Conservation (phyloP, 2,797 vertebrate species). For the Chrosomus eos region DNA sequence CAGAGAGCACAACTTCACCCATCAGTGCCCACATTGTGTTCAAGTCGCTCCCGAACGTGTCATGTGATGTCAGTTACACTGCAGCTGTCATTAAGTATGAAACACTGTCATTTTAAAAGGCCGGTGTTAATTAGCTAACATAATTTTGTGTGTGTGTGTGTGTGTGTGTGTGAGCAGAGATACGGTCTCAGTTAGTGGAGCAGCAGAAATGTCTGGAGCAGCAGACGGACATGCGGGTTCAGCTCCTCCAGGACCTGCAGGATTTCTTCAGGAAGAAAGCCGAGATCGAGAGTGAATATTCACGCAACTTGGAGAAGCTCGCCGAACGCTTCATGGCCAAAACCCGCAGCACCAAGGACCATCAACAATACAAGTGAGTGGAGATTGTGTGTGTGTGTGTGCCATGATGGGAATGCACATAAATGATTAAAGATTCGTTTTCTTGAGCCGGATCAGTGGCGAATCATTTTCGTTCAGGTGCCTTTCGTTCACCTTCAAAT, state of each 20-base stretch:
- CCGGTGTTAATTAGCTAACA: background rate
- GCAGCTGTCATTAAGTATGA: background rate
- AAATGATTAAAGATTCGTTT: conserved; percentile 20
- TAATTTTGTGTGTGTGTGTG: background rate
- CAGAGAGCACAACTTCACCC: conserved; percentile 49
- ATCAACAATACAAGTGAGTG: conserved; percentile 98
- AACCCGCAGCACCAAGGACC: conserved; percentile 97
- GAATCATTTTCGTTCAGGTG: background rate
- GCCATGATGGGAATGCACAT: background rate
- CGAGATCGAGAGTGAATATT: conserved; percentile 97
- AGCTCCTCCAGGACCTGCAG: conserved; percentile 97
- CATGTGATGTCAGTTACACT: conserved; percentile 5
- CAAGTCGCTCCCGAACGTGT: background rate
- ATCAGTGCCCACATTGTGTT: conserved; percentile 35
- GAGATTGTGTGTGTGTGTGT: background rate
- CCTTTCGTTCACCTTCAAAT: conserved; percentile 22
- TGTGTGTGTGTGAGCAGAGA: conserved; percentile 76
- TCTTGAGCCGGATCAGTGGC: background rate
- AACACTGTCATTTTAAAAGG: conserved; percentile 4
- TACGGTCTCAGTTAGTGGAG: conserved; percentile 94
- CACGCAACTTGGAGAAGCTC: conserved; percentile 94
- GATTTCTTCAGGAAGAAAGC: conserved; percentile 99
- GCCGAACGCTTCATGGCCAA: conserved; percentile 99
- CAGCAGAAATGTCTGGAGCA: conserved; percentile 98
- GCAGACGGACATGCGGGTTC: conserved; percentile 97